Evolutionary conservation across 30 jellyfish, hydroid and myxozoan genomes (phyloP).

Genomic region (Aurelia sp.): DNA sequence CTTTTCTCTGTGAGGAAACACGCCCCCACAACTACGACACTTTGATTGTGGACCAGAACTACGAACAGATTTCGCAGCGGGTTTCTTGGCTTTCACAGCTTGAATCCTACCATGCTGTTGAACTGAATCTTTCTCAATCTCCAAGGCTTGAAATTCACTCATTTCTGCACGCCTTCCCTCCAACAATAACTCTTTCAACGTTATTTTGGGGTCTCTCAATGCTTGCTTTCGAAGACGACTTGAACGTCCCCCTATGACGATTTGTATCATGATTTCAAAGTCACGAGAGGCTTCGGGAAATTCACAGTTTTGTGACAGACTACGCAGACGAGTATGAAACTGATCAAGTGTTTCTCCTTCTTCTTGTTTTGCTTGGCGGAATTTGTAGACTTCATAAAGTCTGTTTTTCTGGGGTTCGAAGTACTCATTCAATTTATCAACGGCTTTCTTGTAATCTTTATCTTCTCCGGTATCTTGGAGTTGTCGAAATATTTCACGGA

Average conservation of each 20-base stretch:
- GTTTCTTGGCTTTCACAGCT: not conserved
- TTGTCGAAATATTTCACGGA: not conserved
- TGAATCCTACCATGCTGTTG: too few species aligned
- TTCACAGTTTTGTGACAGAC: not conserved
- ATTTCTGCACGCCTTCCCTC: constrained; percentile 15
- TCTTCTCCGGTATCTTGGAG: not conserved
- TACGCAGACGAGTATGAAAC: not conserved
- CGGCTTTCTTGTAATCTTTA: not conserved
- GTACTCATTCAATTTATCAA: not conserved
- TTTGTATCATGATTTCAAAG: not conserved
- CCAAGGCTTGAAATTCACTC: constrained; percentile 2
- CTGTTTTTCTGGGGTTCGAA: not conserved
- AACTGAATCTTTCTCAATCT: not conserved
- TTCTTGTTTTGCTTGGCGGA: not conserved
- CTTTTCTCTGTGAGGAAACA: not conserved
- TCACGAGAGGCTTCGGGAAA: not conserved
- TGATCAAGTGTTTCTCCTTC: not conserved
- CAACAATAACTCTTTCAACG: not conserved
- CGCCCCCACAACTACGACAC: constrained; percentile 2
- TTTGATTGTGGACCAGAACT: not conserved
- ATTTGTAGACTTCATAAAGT: not conserved
- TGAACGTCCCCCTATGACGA: not conserved
- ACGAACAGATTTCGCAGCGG: too few species aligned
- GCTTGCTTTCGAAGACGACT: not conserved
- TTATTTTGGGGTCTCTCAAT: constrained; percentile 1